phyloP scores from a whole-genome alignment of 2,113 vertebrate genomes.

The Microtus ochrogaster region DNA sequence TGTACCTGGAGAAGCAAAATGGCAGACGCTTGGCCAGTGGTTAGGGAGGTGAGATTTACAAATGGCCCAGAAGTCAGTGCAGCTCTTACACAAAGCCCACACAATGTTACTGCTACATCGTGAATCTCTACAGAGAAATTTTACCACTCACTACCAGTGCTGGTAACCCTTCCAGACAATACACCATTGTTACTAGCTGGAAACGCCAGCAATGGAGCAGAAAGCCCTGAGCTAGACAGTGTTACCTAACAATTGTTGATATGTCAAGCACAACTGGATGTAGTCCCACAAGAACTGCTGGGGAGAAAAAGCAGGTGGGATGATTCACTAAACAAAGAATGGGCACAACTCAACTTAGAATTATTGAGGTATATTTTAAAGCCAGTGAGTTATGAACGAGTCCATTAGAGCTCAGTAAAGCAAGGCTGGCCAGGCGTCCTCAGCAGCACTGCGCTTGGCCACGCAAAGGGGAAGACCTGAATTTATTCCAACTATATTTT shows the following conservation, averaged over 20 bases:
- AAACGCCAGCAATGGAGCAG: not conserved
- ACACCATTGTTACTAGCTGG: not conserved
- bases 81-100: not conserved
- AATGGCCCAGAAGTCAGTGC: not conserved
- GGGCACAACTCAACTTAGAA: not conserved
- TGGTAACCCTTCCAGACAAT: not conserved
- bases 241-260: not conserved
- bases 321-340: not conserved
- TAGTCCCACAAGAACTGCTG: not conserved
- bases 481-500: not conserved
- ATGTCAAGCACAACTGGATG: not conserved
- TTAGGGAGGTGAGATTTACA: not conserved
- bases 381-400: slow-evolving; percentile 5
- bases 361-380: not conserved
- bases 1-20: not conserved
- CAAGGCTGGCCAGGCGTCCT: not conserved
- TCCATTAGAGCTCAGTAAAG: not conserved
- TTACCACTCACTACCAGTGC: not conserved
- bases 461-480: not conserved
- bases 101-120: not conserved
- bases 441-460: not conserved
- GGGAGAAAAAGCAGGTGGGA: not conserved
- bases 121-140: not conserved
- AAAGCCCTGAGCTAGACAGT: not conserved
- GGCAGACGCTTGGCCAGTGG: not conserved